A percentile compares a stretch with the other conserved stretches of the same genome.
These are phyloP conservation scores for Dicycla oo DNA, from an alignment of 2,888 invertebrate genomes.

Conservation along the genomic window DNA sequence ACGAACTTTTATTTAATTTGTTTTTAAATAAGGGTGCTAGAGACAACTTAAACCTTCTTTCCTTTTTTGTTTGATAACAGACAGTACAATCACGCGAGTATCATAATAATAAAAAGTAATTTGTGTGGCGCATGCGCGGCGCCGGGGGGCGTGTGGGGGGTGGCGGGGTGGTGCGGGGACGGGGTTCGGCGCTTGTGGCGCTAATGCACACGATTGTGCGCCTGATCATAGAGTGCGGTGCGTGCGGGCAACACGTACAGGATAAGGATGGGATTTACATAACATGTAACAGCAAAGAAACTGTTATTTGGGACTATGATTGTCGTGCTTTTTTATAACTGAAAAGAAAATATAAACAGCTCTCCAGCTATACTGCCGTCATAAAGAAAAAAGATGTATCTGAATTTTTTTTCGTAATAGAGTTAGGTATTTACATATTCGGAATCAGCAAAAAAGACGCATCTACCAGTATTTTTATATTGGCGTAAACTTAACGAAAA, in stretches of 20 bases:
- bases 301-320: not conserved
- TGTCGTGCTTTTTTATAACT: not conserved
- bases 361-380: no score
- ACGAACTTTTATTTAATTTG: not conserved
- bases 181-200: constrained; percentile 62
- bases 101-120: constrained; percentile 70
- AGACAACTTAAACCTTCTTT: constrained; percentile 29
- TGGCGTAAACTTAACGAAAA: no score
- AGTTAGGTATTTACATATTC: no score
- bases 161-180: constrained; percentile 45
- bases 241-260: constrained; percentile 59
- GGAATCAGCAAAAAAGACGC: no score
- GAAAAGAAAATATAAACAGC: no score
- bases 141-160: constrained; percentile 50
- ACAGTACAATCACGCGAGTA: constrained; percentile 60
- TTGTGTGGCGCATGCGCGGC: constrained; percentile 67
- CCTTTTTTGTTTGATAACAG: not conserved
- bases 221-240: constrained; percentile 71
- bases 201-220: constrained; percentile 74
- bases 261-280: constrained; percentile 40
- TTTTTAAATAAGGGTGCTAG: not conserved
- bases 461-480: no score
- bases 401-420: no score
- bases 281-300: not conserved
- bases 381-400: no score